Base-by-base conservation (phyloP, 2,113 vertebrate species). In the Morone chrysops region DNA sequence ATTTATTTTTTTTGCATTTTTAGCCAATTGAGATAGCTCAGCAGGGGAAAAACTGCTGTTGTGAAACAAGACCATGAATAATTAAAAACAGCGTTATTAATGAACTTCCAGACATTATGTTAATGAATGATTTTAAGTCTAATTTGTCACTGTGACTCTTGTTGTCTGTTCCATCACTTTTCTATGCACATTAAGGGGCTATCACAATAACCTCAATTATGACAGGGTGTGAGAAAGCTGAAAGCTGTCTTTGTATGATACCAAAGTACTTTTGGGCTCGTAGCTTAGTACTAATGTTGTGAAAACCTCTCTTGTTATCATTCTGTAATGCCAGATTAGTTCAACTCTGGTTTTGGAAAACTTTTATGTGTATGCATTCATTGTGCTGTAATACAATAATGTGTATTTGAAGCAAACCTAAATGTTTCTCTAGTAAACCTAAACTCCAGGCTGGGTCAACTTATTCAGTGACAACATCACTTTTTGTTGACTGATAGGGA, bases 1-100 rank as follows among this genome's bases (percentile, higher is more conserved):
- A 5, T 16, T 9, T 31, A 40, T 12, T 41, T 80, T 75, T 56
- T 61, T 60, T 1, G 25, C 31, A 20, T 90, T 95, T 91, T 96
- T 91, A 95, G 95, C 93, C 95, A 95, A 96, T 96, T 93, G 95
- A 96, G 93, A 96, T 92, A 91, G 90, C 96, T 90, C 96, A 96
- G 95, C 95, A 91, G 95, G 96, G 82, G 92, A 93, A 93, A 95
- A 96, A 96, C 93, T 94, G 94, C 94, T 96, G 92, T 94, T 92
- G 94, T 96, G 96, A 96, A 97, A 97, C 95, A 97, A 96, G 96
- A 96, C 91, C 96, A 96, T 97, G 96, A 96, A 97, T 97, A 96
- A 96, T 96, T 96, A 96, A 97, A 84, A 97, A 95, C 91, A 85
- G 92, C 87, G 93, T 96, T 96, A 97, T 97, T 97, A 96, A 97